Base-by-base conservation (phyloP, 2,888 invertebrate species). In the Amorpha juglandis region DNA sequence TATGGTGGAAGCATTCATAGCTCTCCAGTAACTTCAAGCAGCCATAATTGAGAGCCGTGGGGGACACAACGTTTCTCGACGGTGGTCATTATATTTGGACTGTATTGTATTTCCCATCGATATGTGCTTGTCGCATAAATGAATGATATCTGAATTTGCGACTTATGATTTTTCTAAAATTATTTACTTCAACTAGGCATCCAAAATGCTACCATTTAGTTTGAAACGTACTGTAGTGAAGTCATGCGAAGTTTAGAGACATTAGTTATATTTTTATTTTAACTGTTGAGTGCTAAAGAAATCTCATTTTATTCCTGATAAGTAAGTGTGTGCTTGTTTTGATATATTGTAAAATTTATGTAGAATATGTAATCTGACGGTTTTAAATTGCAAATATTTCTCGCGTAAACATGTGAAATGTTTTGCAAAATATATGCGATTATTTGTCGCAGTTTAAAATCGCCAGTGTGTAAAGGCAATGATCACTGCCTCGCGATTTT, bases 311-410 rank as follows among this genome's bases (percentile, higher is more conserved):
- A 74, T 71, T 67, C 68, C 7, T 69, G 71, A 65, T 70, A 75
- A 69, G 72, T 70, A 75, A 69, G 72, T 71, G 73, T 76, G 75
- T 75, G 72, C 70, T 76, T 74, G 70, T 67, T 70, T 67, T 65
- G 67, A 72, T 75, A 69, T 66, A 6, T 27, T 63, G 35, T 38
- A 62, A 64, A 71, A 68, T 68, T 62, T 63, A 38, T 51, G 48
- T 63, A 55, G 67, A 48, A 63, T 58, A 64, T 67, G 65, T 64
- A 63, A 65, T 65, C 64, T 66, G 63, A 50, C 51, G 38, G 19
- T 63, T 38, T 51, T 21, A 8, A 51, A 63, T 51, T 11, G 51
- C 51, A 19, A 27, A 21, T 12, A 21, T 27, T 51, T 50, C 4
- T 19, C 16, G 16, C 27, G 33, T 19, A 47, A 51, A 19, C n/a